phyloP scores from a whole-genome alignment of 2,113 vertebrate species.

The Chaenogobius annularis region DNA sequence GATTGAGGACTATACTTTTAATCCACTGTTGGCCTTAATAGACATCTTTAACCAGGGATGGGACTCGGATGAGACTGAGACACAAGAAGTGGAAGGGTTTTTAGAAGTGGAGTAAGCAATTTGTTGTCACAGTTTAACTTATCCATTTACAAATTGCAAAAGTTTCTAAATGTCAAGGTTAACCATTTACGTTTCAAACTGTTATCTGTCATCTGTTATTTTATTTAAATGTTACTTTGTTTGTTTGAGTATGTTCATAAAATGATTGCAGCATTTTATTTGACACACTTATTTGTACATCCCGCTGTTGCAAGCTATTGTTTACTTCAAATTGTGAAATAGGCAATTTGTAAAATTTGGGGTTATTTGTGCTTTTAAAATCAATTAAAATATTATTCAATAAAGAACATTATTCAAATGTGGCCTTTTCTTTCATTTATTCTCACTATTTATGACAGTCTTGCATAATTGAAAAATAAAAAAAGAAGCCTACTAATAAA shows the following conservation, averaged over 20 bases:
- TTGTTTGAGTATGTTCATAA: neutral
- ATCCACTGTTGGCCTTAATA: constrained; percentile 39
- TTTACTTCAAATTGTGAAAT: neutral
- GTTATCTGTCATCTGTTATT: neutral
- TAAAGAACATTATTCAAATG: constrained; percentile 47
- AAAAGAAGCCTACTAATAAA: too few relatives aligned
- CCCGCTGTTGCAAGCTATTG: neutral
- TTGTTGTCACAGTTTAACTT: neutral
- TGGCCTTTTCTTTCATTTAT: neutral
- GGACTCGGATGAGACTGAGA: constrained; percentile 21
- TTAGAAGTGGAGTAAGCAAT: constrained; percentile 26
- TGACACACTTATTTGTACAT: neutral
- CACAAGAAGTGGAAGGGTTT: constrained; percentile 4
- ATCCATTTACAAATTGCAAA: neutral
- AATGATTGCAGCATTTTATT: neutral
- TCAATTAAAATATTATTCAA: constrained; percentile 20
- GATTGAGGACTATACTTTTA: constrained; percentile 57
- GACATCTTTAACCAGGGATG: constrained; percentile 29
- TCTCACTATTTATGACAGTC: too few relatives aligned
- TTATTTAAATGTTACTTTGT: neutral
- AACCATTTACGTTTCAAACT: neutral
- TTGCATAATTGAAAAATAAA: too few relatives aligned
- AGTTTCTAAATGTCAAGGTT: neutral
- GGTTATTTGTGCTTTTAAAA: neutral
- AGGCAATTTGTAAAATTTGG: neutral